Evolutionary conservation across 2,113 vertebrate genomes (phyloP), one percentile per base, ranked within the genome.

Genomic region (Rhizomys pruinosus): DNA sequence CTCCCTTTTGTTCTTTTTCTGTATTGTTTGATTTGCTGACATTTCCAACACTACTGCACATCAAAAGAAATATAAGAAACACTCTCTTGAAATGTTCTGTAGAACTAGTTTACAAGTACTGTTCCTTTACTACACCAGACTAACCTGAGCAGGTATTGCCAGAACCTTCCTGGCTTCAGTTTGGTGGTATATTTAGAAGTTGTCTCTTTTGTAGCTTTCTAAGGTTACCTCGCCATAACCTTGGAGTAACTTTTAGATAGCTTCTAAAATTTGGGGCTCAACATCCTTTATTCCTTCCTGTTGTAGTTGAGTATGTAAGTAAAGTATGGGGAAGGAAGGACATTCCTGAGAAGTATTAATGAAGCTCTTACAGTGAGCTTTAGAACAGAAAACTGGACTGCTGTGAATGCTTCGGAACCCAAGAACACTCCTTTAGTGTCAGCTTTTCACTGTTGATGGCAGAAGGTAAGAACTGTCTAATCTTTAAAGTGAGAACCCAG

Each of bases 1-100:
- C 11, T 64, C 72, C 47, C 61, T 32, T 84, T 69, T 55, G n/a
- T 82, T 42, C 42, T 37, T 93, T 79, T 78, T 3, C 20, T 59
- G 6, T 39, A 69, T 59, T 55, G 10, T 77, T 23, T 73, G 64
- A 44, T 34, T 64, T 92, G 76, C 69, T 78, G 64, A 88, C 39
- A 42, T 89, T 78, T 92, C 84, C 55, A 93, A 57, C 29, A 64
- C 64, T 47, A 34, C 19, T 73, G 22, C 13, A 52, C 44, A 79
- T 78, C 73, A 57, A 66, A 88, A 82, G 42, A 92, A 84, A 61
- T 59, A 32, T 79, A 52, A 63, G 55, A 92, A 84, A 61, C 78
- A 69, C 10, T 57, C 61, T 47, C n/a, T 81, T 61, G 42, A 93
- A 77, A 78, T 87, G 29, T 37, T 12, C 87, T 84, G 39, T 86